phyloP scores from a whole-genome alignment of 2,797 vertebrate genomes.

The Hirundo rustica region DNA sequence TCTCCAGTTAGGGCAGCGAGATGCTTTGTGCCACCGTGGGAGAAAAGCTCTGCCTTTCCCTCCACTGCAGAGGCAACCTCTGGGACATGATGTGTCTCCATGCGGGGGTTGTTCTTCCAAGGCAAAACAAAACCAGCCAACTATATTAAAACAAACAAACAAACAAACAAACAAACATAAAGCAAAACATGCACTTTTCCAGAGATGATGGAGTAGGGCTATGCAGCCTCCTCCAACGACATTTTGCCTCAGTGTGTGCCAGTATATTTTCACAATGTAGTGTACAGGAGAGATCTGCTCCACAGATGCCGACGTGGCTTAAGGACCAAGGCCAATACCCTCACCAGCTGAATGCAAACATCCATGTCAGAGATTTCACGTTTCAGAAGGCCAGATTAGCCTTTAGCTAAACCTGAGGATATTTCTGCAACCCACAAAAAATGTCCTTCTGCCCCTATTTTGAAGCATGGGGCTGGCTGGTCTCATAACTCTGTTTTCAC shows the following conservation, averaged over 20 bases:
- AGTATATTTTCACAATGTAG: neutral
- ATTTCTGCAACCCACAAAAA: neutral
- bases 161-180: no score
- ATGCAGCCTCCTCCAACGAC: neutral
- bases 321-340: neutral
- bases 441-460: accelerated
- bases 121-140: neutral
- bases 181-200: neutral
- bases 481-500: neutral
- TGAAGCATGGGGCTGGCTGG: neutral
- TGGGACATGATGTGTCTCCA: accelerated
- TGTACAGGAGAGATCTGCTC: neutral
- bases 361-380: neutral
- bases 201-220: neutral
- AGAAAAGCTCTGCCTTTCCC: neutral
- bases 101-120: neutral
- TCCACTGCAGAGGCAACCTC: neutral
- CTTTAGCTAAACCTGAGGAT: neutral
- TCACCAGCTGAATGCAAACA: neutral
- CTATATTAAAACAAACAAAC: no score
- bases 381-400: neutral
- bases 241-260: neutral
- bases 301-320: neutral
- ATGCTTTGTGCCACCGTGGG: neutral
- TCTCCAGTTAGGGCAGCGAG: neutral